Base-by-base conservation (phyloP, 2,113 vertebrate species). In the Salvelinus namaycush region DNA sequence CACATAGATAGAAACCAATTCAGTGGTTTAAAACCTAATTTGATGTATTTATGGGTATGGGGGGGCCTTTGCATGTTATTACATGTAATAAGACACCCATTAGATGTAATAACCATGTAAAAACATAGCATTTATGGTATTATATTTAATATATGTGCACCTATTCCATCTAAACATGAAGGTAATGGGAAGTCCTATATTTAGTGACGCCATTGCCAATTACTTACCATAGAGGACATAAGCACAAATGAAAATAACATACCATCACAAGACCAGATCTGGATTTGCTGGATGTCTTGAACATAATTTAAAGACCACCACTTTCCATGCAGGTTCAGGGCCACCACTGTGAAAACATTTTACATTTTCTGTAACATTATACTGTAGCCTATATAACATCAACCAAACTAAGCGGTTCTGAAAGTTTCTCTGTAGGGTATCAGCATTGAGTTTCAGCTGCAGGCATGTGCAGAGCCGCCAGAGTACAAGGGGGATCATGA, bases 301-400 rank as follows among this genome's bases (percentile, higher is more conserved):
- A 94, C 67, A 13, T 97, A 95, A 74, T 95, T 93, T 20, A 95
- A 70, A 51, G 85, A 39, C 95, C 97, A 97, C 96, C 96, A 99
- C 49, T 78, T 82, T 16, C 73, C 86, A 66, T 91, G 89, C 76
- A 97, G 54, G 84, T 95, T 95, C 29, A 97, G 69, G 4, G 96
- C 96, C 79, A 96, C 69, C 81, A 96, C 97, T 99, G 72, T 67
- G 75, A 68, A 29, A 73, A 29, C 2, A 77, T 44, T 1, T 44
- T 0, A 44, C 39, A 44, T 44, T 22, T 14, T 22, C 1, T 16
- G 20, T 22, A 20, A 62, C 59, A 62, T n/a, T 18, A 27, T 34
- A 20, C n/a, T 24, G 48, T 59, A 48, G 31, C 49, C 49, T 18
- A 16, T 54, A 54, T 39, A 7, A 59, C 26, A 20, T 1, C 26